These are phyloP conservation scores for Sebastes aleutianus DNA, from an alignment of 2,797 vertebrate genomes.

Conservation along the genomic window DNA sequence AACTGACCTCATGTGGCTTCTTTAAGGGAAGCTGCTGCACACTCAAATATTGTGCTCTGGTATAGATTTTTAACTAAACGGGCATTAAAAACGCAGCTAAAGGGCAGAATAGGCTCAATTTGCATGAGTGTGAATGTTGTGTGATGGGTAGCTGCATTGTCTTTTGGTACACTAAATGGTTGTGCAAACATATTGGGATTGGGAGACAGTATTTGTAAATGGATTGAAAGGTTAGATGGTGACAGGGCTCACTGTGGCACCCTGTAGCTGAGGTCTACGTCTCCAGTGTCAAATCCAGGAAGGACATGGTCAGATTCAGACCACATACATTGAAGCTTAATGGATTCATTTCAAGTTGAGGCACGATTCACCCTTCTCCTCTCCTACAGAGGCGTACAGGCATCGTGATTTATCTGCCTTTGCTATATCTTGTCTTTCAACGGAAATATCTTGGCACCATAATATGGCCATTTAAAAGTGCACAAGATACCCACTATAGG, in stretches of 20 bases:
- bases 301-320: not conserved
- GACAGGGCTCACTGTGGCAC: not conserved
- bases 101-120: conserved; percentile 2
- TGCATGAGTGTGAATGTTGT: not conserved
- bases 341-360: not conserved
- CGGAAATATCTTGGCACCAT: not conserved
- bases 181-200: not conserved
- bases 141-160: not conserved
- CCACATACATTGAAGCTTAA: not conserved
- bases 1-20: conserved; percentile 37
- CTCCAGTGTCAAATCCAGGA: not conserved
- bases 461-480: not conserved
- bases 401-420: not conserved
- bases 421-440: not conserved
- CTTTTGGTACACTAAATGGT: not conserved
- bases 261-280: not conserved
- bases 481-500: not conserved
- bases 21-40: conserved; percentile 34
- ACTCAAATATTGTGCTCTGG: conserved; percentile 6
- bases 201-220: not conserved
- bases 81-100: not conserved
- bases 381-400: not conserved
- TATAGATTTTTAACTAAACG: not conserved
- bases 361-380: not conserved
- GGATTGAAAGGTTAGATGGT: not conserved